Conservation (phyloP, 2,113 vertebrate genomes). For the Xenopus borealis region DNA sequence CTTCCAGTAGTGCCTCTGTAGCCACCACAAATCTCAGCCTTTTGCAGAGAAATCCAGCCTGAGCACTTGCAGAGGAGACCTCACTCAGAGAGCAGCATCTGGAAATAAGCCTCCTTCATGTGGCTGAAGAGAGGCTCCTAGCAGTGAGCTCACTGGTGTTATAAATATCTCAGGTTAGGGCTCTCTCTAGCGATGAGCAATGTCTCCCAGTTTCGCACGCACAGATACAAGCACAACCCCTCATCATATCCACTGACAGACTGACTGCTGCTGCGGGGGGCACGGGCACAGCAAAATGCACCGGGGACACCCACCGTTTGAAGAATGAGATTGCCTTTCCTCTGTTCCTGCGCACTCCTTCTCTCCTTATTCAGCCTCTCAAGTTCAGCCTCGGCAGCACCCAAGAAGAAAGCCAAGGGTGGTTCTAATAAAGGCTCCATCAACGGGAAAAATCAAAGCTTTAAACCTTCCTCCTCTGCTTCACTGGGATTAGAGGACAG, state of each 20-base stretch:
- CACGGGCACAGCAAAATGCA: slow-evolving; percentile 67
- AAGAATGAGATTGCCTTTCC: slow-evolving; percentile 82
- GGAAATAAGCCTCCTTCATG: slow-evolving; percentile 1
- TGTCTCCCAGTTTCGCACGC: slow-evolving; percentile 41
- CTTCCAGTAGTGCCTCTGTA: slow-evolving; percentile 28
- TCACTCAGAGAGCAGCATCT: neutral
- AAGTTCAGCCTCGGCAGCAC: slow-evolving; percentile 61
- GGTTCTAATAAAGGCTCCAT: slow-evolving; percentile 55
- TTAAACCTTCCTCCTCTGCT: neutral
- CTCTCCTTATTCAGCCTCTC: slow-evolving; percentile 72
- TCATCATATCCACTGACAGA: slow-evolving; percentile 7
- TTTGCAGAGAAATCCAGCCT: slow-evolving; percentile 6
- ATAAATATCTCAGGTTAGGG: slow-evolving; percentile 81
- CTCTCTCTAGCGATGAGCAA: slow-evolving; percentile 23
- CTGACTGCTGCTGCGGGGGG: slow-evolving; percentile 47
- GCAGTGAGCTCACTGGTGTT: slow-evolving; percentile 85
- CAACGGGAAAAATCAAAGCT: neutral
- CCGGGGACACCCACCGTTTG: slow-evolving; percentile 62
- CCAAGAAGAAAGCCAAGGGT: slow-evolving; percentile 61
- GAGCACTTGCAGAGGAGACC: neutral
- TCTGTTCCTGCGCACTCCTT: slow-evolving; percentile 23
- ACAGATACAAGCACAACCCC: slow-evolving; percentile 3
- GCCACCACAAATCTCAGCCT: slow-evolving; percentile 3
- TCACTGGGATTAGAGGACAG: slow-evolving; percentile 20
- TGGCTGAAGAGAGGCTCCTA: slow-evolving; percentile 52